Evolutionary conservation across 2,888 invertebrate genomes (phyloP), one percentile per base, ranked within the genome.

Genomic region (Pollenia angustigena): DNA sequence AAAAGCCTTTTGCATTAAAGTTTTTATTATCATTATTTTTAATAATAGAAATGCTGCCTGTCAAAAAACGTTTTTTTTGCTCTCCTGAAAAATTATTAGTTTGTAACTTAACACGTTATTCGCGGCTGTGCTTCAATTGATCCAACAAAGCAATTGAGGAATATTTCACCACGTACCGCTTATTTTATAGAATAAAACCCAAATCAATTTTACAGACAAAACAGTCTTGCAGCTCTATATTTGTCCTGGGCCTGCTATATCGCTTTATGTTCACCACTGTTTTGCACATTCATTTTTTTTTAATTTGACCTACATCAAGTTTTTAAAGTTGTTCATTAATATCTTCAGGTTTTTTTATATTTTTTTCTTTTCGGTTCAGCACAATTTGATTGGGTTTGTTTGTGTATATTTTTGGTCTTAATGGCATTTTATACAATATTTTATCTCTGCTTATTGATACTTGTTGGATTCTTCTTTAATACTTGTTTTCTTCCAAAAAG

Each of bases 261-360:
- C 12, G 4, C 4, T 44, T 82, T 60, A 46, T 68, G 60, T 16
- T 44, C 44, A 60, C 10, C 23, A 62, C 76, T 62, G 69, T 76
- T 16, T 60, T 72, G 58, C 58, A 66, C 44, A 76, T 74, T 78
- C 60, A 64, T 75, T 18, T 62, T 18, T 62, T 32, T 32, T 64
- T 42, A 40, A 74, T 81, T 84, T 84, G 87, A 87, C 87, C 87
- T 87, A 87, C 81, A 78, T 87, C 87, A 87, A 87, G 87, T 87
- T 84, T 87, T 87, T 50, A 50, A 81, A 84, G 87, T 87, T 78
- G 84, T 87, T 84, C 75, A 80, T 80, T 80, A 76, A 83, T 80
- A 68, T 80, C 80, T 83, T 75, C 75, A 80, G 80, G 85, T 82
- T 83, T 64, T 16, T 52, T 12, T 78, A 16, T 52, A 23, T 58